Evolutionary conservation across 2,888 invertebrate species (phyloP).

Genomic region (Drosophila gaucha): DNA sequence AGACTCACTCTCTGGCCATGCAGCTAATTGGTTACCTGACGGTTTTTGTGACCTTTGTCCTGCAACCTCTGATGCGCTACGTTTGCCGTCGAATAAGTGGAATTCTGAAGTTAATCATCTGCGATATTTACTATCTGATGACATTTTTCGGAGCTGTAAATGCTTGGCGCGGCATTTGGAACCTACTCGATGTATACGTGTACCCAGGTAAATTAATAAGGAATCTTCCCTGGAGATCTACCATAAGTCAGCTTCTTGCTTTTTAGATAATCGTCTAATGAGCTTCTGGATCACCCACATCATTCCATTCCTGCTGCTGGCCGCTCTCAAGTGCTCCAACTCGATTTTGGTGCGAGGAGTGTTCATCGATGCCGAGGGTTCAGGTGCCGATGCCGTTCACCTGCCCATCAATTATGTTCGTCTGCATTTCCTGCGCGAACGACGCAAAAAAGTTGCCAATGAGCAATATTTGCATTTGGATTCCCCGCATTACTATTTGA

Average conservation of each 20-base stretch:
- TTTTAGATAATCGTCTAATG: constrained; percentile 88
- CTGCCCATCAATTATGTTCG: constrained; percentile 94
- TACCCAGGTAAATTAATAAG: constrained; percentile 87
- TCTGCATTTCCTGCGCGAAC: constrained; percentile 90
- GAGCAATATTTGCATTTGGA: constrained; percentile 33
- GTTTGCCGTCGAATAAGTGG: constrained; percentile 89
- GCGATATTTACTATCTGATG: constrained; percentile 91
- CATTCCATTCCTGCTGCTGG: constrained; percentile 89
- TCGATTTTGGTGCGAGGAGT: constrained; percentile 94
- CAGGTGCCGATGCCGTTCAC: constrained; percentile 92
- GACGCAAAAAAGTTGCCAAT: constrained; percentile 86
- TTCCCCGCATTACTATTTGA: constrained; percentile 61
- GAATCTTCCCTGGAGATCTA: neutral
- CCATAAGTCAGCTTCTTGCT: no score
- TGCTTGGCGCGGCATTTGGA: constrained; percentile 95
- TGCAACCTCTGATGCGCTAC: constrained; percentile 91
- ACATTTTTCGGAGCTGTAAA: constrained; percentile 93
- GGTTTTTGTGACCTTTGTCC: constrained; percentile 89
- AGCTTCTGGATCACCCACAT: constrained; percentile 93
- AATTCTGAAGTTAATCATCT: constrained; percentile 88
- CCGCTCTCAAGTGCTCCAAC: constrained; percentile 93
- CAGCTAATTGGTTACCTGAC: constrained; percentile 89
- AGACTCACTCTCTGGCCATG: neutral
- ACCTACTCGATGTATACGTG: constrained; percentile 91
- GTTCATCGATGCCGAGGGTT: constrained; percentile 94